These are phyloP conservation scores for Sarcophaga subvicina DNA, from an alignment of 2,888 invertebrate genomes.

Conservation along the genomic window DNA sequence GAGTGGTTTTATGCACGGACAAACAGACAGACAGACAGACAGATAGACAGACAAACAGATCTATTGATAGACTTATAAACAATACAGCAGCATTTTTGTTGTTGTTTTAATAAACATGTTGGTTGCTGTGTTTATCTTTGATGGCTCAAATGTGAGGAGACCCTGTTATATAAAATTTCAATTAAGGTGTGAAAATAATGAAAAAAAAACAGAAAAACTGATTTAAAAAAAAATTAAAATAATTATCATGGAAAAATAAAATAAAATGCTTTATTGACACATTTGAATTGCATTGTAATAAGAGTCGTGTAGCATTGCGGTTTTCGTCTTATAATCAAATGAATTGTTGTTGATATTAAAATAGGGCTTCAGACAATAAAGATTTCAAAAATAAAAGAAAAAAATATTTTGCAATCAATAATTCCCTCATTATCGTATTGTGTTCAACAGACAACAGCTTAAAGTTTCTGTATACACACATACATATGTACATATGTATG, in stretches of 20 bases:
- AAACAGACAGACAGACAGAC: neutral
- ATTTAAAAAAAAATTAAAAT: constrained; percentile 47
- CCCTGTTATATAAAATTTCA: constrained; percentile 62
- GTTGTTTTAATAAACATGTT: constrained; percentile 47
- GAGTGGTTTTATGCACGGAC: neutral
- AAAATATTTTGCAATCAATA: neutral
- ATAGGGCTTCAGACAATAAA: constrained; percentile 62
- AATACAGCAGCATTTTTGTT: constrained; percentile 23
- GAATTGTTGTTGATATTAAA: constrained; percentile 15
- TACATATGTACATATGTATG: no score
- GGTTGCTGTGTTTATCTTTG: constrained; percentile 25
- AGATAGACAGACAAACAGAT: constrained; percentile 6
- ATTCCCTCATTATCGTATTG: neutral
- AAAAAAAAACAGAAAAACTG: constrained; percentile 26
- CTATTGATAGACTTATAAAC: constrained; percentile 42
- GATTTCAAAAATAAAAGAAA: constrained; percentile 5
- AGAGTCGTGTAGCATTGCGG: constrained; percentile 64
- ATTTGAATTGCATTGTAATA: constrained; percentile 60
- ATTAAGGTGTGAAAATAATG: constrained; percentile 71
- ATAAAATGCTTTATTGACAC: constrained; percentile 44
- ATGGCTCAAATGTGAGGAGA: constrained; percentile 34
- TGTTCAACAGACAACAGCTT: neutral
- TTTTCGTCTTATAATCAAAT: constrained; percentile 49
- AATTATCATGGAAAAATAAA: constrained; percentile 27
- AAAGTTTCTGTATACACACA: neutral